Conservation (phyloP, 2,797 vertebrate species). For the Chelonia mydas region DNA sequence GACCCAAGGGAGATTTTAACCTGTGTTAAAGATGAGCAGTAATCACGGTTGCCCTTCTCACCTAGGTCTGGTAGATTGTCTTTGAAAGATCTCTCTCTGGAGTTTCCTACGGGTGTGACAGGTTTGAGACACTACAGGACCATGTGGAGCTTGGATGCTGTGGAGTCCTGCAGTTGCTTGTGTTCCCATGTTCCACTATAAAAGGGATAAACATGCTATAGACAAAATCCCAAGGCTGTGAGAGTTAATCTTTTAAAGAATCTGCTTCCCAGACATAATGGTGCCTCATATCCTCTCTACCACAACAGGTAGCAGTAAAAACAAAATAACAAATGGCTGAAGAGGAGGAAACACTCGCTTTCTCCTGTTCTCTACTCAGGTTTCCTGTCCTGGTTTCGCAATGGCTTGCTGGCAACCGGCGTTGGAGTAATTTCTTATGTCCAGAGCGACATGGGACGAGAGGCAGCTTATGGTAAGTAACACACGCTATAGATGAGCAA, state of each 20-base stretch:
- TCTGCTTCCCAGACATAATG: background rate
- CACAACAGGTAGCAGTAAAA: background rate
- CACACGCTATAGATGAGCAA: background rate
- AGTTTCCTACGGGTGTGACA: background rate
- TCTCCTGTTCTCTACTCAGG: constrained; percentile 73
- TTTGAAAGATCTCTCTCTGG: background rate
- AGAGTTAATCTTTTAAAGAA: background rate
- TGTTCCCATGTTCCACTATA: background rate
- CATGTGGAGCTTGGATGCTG: background rate
- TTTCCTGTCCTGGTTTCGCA: constrained; percentile 93
- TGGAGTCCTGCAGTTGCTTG: background rate
- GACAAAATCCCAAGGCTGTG: background rate
- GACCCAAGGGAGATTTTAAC: background rate
- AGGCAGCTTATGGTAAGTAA: constrained; percentile 89
- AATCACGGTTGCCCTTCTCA: background rate
- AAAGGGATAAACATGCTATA: background rate
- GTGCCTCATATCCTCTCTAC: background rate
- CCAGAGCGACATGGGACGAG: constrained; percentile 90
- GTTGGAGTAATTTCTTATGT: constrained; percentile 91
- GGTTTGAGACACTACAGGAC: background rate
- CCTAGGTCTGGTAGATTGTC: background rate
- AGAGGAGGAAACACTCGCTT: background rate
- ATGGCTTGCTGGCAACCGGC: constrained; percentile 90
- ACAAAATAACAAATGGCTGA: background rate
- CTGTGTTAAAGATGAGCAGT: background rate